Conservation (phyloP, 2,888 invertebrate genomes). For the Drosophila cracens region DNA sequence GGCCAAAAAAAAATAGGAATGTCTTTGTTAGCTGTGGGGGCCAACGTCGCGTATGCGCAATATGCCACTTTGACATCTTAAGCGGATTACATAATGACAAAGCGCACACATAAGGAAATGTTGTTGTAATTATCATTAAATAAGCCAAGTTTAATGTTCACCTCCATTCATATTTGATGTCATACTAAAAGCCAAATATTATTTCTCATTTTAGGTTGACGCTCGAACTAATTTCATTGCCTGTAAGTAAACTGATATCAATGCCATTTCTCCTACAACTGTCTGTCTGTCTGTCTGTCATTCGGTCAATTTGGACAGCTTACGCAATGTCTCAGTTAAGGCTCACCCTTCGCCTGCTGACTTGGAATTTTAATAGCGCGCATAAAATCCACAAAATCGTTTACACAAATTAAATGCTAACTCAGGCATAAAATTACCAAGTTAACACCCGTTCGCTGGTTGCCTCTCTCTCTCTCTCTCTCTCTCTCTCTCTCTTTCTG, state of each 20-base stretch:
- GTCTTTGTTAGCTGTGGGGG: constrained; percentile 62
- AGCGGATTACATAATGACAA: constrained; percentile 42
- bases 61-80: constrained; percentile 47
- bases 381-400: constrained; percentile 81
- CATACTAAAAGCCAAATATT: background rate
- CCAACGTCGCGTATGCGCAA: constrained; percentile 67
- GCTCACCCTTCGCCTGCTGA: background rate
- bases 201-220: constrained; percentile 8
- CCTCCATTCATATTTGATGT: background rate
- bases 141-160: background rate
- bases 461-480: background rate
- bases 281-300: constrained; percentile 30
- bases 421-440: constrained; percentile 83
- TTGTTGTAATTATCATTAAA: constrained; percentile 1
- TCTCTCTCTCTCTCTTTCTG: background rate
- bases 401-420: constrained; percentile 79
- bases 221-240: background rate
- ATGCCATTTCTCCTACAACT: background rate
- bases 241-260: constrained; percentile 1
- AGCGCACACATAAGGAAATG: background rate
- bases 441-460: constrained; percentile 76
- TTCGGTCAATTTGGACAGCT: constrained; percentile 23
- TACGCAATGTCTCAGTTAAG: constrained; percentile 8
- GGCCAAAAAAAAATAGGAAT: constrained; percentile 46
- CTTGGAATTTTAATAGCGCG: constrained; percentile 63